phyloP scores from a whole-genome alignment of 2,888 invertebrate species.

The Andricus curvator region DNA sequence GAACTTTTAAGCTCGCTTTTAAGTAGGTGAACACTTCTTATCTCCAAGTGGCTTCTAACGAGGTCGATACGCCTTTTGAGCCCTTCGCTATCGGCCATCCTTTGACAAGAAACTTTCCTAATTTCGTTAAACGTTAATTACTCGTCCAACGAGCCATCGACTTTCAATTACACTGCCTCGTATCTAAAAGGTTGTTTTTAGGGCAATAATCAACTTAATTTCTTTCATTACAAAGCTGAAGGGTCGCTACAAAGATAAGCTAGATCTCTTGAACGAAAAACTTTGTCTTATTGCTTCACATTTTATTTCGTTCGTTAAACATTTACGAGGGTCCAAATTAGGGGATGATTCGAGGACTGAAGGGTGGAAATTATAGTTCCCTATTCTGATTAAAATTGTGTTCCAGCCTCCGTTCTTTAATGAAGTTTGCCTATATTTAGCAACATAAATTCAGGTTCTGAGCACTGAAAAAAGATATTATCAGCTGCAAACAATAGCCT shows the following conservation, averaged over 20 bases:
- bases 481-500: too few species aligned
- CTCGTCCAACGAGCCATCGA: slow-evolving; percentile 15
- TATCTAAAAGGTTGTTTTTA: slow-evolving; percentile 1
- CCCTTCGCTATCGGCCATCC: background rate
- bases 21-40: background rate
- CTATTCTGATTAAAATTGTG: slow-evolving; percentile 17
- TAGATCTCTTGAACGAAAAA: background rate
- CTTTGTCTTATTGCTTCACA: slow-evolving; percentile 11
- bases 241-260: slow-evolving; percentile 12
- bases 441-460: too few species aligned
- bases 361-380: slow-evolving; percentile 12
- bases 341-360: slow-evolving; percentile 11
- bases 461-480: too few species aligned
- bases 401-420: background rate
- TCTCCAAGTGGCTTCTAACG: background rate
- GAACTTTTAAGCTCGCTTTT: background rate
- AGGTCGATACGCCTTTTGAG: background rate
- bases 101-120: background rate
- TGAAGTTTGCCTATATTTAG: background rate
- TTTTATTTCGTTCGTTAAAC: slow-evolving; percentile 37
- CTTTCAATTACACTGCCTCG: slow-evolving; percentile 22
- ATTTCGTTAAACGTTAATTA: slow-evolving; percentile 30
- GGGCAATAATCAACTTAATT: slow-evolving; percentile 9
- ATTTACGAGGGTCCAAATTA: slow-evolving; percentile 6
- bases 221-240: slow-evolving; percentile 1